Base-by-base conservation (phyloP, 2,797 vertebrate genomes). In the Poecilia gillii region DNA sequence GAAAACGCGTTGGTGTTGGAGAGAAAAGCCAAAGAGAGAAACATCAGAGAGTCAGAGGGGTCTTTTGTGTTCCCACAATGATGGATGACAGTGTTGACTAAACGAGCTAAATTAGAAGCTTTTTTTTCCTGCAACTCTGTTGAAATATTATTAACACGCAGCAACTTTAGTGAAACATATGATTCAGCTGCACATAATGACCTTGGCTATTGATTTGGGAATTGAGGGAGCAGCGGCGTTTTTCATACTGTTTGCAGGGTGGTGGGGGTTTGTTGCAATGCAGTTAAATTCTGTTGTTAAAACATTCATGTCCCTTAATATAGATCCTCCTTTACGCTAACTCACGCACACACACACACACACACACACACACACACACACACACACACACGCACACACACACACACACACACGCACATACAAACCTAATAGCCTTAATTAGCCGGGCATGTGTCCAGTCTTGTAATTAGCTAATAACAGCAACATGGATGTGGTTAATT, bases 391-490 rank as follows among this genome's bases (percentile, higher is more conserved):
- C 53, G n/a, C 53, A n/a, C 25, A n/a, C 84, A 86, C 49, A 88
- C 84, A 87, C 49, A 87, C 87, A 16, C 57, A 3, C 5, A 62
- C 28, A 33, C 86, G 87, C 47, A 89, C 88, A 84, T 84, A 89
- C 85, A 87, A 47, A 88, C 88, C 84, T 85, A 89, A 93, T 91
- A 80, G 92, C 85, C 94, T 97, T 99, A 99, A 99, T 99, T 98
- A 99, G 96, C 80, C 94, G 96, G 96, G 96, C 97, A 96, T 96
- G 97, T 97, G 97, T 99, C 98, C 98, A 97, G 96, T 96, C 94
- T 95, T 96, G 95, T 98, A 99, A 99, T 99, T 98, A 97, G 96
- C 97, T 98, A 98, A 98, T 98, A 99, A 97, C 94, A 95, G 95
- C 95, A 94, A 96, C 97, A 96, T 96, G 95, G 96, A 96, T 97